Conservation (phyloP, 2,797 vertebrate species). For the Liasis olivaceus region DNA sequence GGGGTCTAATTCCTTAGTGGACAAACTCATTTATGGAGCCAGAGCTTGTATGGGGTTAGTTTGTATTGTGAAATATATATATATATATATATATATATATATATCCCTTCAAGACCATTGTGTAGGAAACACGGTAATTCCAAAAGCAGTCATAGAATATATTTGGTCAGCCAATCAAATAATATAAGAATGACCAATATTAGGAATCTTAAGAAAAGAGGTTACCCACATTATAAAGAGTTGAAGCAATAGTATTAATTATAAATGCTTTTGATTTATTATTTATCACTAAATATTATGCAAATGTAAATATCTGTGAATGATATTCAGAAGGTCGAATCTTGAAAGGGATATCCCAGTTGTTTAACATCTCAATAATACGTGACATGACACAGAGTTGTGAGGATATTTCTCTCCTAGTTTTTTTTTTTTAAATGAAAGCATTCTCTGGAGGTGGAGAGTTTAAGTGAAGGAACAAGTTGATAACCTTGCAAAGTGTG, state of each 20-base stretch:
- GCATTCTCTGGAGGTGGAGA: not conserved
- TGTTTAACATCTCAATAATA: not conserved
- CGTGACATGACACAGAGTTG: not conserved
- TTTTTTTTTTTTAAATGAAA: not conserved
- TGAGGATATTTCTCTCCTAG: not conserved
- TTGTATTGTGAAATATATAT: not conserved
- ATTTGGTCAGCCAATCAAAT: not conserved
- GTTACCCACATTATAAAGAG: not conserved
- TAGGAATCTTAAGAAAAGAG: not conserved
- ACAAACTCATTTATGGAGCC: not conserved
- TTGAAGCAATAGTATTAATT: not conserved
- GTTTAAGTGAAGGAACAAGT: not conserved
- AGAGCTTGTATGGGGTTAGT: not conserved
- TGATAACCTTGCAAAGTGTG: not conserved
- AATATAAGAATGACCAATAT: not conserved
- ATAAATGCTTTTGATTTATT: not conserved
- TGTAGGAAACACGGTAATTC: not conserved
- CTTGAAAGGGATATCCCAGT: not conserved
- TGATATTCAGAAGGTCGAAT: not conserved
- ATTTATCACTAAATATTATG: conserved; percentile 15
- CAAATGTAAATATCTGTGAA: not conserved
- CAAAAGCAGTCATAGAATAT: not conserved
- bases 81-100: too few relatives aligned
- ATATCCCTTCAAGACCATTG: not conserved
- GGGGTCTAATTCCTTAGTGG: not conserved